phyloP scores from a whole-genome alignment of 1,140 invertebrate genomes.

The Wasmannia auropunctata region DNA sequence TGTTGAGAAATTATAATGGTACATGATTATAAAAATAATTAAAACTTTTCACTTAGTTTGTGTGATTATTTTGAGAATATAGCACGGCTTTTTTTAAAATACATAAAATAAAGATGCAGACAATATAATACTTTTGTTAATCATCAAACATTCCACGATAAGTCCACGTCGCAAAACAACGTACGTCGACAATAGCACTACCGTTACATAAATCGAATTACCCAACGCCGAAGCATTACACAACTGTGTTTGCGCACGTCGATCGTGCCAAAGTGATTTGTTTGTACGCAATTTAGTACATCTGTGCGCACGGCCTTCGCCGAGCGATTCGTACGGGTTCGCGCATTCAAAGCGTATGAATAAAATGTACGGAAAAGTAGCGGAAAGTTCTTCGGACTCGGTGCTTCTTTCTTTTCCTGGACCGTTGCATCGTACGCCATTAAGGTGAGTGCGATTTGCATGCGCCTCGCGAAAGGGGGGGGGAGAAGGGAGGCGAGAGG shows the following conservation, averaged over 20 bases:
- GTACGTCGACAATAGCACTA: slow-evolving; percentile 64
- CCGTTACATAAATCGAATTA: slow-evolving; percentile 74
- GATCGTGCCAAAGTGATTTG: slow-evolving; percentile 75
- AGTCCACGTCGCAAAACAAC: slow-evolving; percentile 20
- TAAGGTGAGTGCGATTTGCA: slow-evolving; percentile 20
- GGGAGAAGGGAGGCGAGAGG: background rate
- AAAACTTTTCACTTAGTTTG: background rate
- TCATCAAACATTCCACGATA: background rate
- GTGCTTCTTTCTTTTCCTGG: background rate
- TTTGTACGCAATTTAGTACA: slow-evolving; percentile 75
- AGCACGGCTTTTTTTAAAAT: background rate
- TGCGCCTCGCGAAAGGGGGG: slow-evolving; percentile 33
- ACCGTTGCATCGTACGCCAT: slow-evolving; percentile 26
- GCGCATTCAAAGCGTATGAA: slow-evolving; percentile 54
- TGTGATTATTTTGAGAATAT: background rate
- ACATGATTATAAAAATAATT: background rate
- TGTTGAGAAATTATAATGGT: background rate
- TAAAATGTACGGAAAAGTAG: slow-evolving; percentile 8
- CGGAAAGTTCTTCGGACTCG: slow-evolving; percentile 50
- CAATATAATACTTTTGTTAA: slow-evolving; percentile 3
- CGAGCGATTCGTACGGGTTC: slow-evolving; percentile 43
- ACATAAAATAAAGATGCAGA: background rate
- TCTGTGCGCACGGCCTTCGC: slow-evolving; percentile 70
- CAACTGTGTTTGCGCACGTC: slow-evolving; percentile 73
- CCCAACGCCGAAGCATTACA: slow-evolving; percentile 66